These are phyloP conservation scores for Athalia cordata DNA, from an alignment of 2,888 invertebrate genomes.

Conservation along the genomic window DNA sequence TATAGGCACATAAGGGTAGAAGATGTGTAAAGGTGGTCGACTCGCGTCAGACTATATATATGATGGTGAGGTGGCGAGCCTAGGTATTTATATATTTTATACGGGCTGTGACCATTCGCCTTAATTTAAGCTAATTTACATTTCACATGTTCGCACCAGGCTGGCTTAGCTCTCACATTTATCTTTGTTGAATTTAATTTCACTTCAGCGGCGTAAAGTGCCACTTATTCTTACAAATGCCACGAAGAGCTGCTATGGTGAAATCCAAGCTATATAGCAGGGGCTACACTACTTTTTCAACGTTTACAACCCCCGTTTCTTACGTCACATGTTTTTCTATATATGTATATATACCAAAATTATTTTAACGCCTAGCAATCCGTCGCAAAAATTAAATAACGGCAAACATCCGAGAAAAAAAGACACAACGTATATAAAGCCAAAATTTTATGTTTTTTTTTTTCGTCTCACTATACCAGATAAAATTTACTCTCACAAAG, in stretches of 20 bases:
- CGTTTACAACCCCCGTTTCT: neutral
- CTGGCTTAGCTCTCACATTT: conserved; percentile 60
- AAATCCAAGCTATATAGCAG: too few species aligned
- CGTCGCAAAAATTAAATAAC: too few species aligned
- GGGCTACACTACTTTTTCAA: conserved; percentile 47
- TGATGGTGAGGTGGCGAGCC: neutral
- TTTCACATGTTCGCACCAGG: conserved; percentile 61
- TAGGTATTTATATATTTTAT: conserved; percentile 56
- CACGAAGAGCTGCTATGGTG: conserved; percentile 45
- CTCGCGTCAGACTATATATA: conserved; percentile 1
- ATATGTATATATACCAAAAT: too few species aligned
- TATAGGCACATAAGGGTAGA: neutral
- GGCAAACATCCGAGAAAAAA: too few species aligned
- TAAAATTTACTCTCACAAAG: conserved; percentile 30
- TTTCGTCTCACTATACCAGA: neutral
- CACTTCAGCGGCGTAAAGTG: conserved; percentile 60
- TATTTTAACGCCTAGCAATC: too few species aligned
- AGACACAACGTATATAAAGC: too few species aligned
- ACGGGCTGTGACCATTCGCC: conserved; percentile 53
- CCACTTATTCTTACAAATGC: conserved; percentile 64
- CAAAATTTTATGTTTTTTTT: too few species aligned
- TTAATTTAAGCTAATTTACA: conserved; percentile 67
- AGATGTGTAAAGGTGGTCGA: conserved; percentile 33
- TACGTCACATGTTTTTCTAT: conserved; percentile 20
- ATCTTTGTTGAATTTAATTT: conserved; percentile 69